These are phyloP conservation scores for Callipepla squamata DNA, from an alignment of 2,113 vertebrate species.

Conservation along the genomic window DNA sequence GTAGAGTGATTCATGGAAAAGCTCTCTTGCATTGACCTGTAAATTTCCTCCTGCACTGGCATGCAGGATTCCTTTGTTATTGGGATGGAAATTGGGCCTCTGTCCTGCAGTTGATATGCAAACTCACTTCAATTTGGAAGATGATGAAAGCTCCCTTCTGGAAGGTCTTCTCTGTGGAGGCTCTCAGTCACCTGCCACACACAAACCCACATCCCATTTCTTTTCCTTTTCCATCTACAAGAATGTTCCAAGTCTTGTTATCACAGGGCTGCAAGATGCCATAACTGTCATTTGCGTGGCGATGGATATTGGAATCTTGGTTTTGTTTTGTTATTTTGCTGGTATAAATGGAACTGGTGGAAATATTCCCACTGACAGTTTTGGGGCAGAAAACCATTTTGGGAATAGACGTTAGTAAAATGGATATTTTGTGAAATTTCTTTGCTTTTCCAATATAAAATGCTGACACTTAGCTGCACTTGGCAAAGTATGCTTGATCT, in stretches of 20 bases:
- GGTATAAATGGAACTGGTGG: not conserved
- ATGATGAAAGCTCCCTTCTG: constrained; percentile 56
- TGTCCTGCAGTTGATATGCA: constrained; percentile 65
- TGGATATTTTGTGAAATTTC: not conserved
- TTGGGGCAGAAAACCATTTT: constrained; percentile 2
- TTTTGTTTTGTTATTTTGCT: not conserved
- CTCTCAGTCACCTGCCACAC: not conserved
- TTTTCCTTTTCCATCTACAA: constrained; percentile 2
- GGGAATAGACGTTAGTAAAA: not conserved
- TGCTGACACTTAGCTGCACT: not conserved
- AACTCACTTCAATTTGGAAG: constrained; percentile 43
- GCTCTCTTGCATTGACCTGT: constrained; percentile 39
- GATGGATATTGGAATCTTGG: not conserved
- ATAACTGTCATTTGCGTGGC: constrained; percentile 42
- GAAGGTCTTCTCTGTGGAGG: constrained; percentile 2
- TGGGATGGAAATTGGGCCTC: constrained; percentile 50
- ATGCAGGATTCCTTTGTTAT: constrained; percentile 17
- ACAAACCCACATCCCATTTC: constrained; percentile 2
- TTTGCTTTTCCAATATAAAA: not conserved
- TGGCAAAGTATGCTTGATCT: not conserved
- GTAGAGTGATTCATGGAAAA: constrained; percentile 31
- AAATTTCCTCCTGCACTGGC: constrained; percentile 14
- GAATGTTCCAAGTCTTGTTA: constrained; percentile 52
- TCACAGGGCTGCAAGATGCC: constrained; percentile 55
- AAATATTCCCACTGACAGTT: not conserved